Evolutionary conservation across 2,797 vertebrate species (phyloP).

Genomic region (Aerospiza tachiro): DNA sequence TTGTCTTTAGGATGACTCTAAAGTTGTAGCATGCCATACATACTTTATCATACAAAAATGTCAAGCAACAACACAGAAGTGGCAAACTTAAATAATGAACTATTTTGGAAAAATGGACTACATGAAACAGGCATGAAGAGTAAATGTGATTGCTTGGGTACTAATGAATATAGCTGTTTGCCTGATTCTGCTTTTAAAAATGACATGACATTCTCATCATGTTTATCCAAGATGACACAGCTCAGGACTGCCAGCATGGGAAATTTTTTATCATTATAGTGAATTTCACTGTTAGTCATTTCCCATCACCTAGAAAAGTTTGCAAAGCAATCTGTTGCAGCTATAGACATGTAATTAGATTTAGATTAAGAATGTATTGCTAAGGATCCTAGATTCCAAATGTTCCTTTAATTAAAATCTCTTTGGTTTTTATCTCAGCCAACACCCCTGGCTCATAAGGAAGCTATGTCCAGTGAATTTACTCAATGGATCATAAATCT

Average conservation of each 20-base stretch:
- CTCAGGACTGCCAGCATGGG: background rate
- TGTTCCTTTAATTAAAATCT: background rate
- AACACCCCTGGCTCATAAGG: background rate
- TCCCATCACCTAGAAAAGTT: background rate
- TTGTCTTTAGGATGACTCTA: background rate
- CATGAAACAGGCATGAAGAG: background rate
- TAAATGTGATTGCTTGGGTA: background rate
- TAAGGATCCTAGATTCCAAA: background rate
- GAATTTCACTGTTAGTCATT: background rate
- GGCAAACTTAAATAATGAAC: background rate
- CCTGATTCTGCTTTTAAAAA: background rate
- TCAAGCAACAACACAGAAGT: background rate
- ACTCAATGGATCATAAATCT: background rate
- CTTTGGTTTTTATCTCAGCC: background rate
- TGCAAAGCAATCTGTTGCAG: background rate
- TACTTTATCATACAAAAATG: background rate
- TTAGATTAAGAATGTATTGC: background rate
- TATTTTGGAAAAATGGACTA: background rate
- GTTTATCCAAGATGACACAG: background rate
- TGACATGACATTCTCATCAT: accelerated
- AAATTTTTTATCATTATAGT: background rate
- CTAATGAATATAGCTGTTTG: background rate
- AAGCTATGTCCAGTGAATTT: background rate
- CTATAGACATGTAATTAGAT: background rate
- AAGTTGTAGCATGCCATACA: background rate